phyloP scores from a whole-genome alignment of 2,113 vertebrate genomes.

The Leptobrachium ailaonicum region DNA sequence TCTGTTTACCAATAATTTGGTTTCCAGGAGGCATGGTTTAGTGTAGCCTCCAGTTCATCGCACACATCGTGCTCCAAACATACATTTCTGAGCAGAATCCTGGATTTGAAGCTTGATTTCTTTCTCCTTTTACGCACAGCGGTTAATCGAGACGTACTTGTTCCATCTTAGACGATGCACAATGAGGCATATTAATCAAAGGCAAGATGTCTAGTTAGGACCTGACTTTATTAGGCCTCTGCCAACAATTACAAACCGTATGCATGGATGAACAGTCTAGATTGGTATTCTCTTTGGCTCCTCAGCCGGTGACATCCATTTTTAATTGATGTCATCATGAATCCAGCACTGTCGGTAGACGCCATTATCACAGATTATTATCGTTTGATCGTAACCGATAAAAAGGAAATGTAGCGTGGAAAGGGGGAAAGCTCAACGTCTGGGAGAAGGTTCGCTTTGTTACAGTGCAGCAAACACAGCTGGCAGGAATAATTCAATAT shows the following conservation, averaged over 20 bases:
- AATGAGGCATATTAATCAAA: background rate
- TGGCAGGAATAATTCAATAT: background rate
- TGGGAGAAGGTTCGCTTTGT: background rate
- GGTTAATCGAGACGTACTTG: background rate
- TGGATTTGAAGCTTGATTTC: too few species aligned
- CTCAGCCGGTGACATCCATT: background rate
- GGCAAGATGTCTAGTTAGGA: background rate
- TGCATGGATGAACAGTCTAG: background rate
- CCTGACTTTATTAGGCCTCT: background rate
- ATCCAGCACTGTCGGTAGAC: background rate
- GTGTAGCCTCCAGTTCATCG: too few species aligned
- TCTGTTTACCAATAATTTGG: too few species aligned
- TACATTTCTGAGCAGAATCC: too few species aligned
- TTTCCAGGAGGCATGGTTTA: too few species aligned
- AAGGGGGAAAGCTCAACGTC: background rate
- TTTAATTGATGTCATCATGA: background rate
- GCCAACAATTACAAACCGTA: background rate
- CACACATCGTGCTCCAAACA: too few species aligned
- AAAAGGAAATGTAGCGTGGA: background rate
- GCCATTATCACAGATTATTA: background rate
- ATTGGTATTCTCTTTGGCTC: background rate
- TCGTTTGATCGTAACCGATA: background rate
- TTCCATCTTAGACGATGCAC: background rate
- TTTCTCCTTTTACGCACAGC: too few species aligned
- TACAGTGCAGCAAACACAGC: constrained; percentile 25